Base-by-base conservation (phyloP, 2,797 vertebrate genomes). In the Cyprinella venusta region DNA sequence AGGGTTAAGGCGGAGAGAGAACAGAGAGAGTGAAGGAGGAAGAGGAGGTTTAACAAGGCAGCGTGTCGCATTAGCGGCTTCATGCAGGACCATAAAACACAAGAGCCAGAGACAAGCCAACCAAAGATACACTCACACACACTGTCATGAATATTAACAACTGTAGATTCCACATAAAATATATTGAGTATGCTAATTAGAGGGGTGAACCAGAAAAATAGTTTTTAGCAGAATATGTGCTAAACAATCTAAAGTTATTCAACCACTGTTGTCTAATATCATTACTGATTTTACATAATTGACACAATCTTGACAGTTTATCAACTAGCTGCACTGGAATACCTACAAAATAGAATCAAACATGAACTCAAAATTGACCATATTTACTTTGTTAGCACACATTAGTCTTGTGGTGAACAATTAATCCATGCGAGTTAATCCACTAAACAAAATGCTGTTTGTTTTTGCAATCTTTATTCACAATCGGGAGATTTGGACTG, bases 21-120 rank as follows among this genome's bases (percentile, higher is more conserved):
- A 45, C 6, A 18, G 38, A 75, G 71, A 72, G 64, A 65, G 36
- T 68, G 72, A 54, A 72, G 82, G 75, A 33, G 70, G 61, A 82
- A 70, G 79, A 69, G 61, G 63, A 54, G 79, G 68, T 86, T 86
- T 86, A 87, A 89, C 76, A 76, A 79, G 83, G 70, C 69, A 80
- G 72, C 79, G 69, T 68, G 64, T 52, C 68, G 26, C 81, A 78
- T 87, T 80, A 85, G 84, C 74, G 40, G 68, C 61, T 86, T 84
- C 86, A 79, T 84, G 71, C 61, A 30, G 67, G 79, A 76, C 81
- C 71, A 76, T 85, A 85, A 85, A 87, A 82, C 77, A 82, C 63
- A 81, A 83, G 24, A 56, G 77, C 64, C 76, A 76, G 26, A 77
- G 36, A 86, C 84, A 68, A 86, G 70, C 61, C 79, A 78, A 76